Base-by-base conservation (phyloP, 2,888 invertebrate species). In the Quadriops clusia region DNA sequence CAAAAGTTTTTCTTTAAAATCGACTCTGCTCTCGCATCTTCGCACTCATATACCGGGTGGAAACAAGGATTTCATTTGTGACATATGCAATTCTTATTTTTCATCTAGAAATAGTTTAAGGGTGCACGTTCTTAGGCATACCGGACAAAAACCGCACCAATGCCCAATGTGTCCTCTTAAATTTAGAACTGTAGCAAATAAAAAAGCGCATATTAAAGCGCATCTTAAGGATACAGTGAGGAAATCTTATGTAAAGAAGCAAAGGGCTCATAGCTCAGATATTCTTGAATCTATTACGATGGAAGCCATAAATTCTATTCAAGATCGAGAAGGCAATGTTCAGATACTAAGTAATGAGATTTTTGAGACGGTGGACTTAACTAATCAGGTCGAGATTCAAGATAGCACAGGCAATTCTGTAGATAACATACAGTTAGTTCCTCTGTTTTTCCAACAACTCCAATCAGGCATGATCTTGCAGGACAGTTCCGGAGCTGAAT, bases 101-200 rank as follows among this genome's bases (percentile, higher is more conserved):
- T 68, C 74, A 2, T 73, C 74, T 1, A 74, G 74, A 49, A 72
- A 75, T 6, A 74, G 74, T 43, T 56, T 77, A 4, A 74, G 72
- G 44, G 68, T 75, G 4, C 79, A 79, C 50, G 73, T 75, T 71
- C 61, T 72, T 13, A 61, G 74, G 4, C 77, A 77, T 50, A 72
- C 70, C 22, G 70, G 69, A 64, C 45, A 64, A 3, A 70, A 68
- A 42, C 74, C 74, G 1, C 76, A 72, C 48, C 56, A 64, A 29
- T 75, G 77, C 52, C 59, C 61, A 0, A 56, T 68, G 32, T 79
- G 78, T 51, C 62, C 65, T n/a, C 56, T 65, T 37, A 60, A 63
- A 34, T 80, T 79, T 51, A 59, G 78, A 18, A 80, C 77, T 1
- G 69, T 74, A 0, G 75, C 76, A 1, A 75, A 77, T 43, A 60